phyloP scores from a whole-genome alignment of 2,113 vertebrate species.

The Elgaria multicarinata region DNA sequence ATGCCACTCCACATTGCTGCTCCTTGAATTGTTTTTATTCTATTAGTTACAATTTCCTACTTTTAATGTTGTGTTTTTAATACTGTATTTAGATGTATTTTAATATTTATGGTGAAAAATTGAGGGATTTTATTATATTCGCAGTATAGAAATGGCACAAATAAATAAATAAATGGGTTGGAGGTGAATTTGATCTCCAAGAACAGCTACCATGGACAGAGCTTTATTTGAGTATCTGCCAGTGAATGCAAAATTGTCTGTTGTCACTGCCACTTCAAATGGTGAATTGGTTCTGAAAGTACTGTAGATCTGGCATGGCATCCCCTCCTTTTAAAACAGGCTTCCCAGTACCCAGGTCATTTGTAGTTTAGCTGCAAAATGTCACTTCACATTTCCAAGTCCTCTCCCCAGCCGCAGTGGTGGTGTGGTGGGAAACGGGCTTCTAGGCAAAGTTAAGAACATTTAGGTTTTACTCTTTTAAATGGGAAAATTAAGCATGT shows the following conservation, averaged over 20 bases:
- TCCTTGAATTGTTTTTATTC: too few species aligned
- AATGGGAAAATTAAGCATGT: neutral
- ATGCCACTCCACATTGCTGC: too few species aligned
- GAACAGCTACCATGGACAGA: neutral
- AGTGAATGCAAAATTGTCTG: neutral
- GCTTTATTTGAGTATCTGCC: neutral
- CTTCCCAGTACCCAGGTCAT: neutral
- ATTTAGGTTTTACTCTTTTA: neutral
- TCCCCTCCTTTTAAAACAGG: neutral
- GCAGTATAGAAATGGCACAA: too few species aligned
- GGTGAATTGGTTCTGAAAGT: slow-evolving; percentile 7
- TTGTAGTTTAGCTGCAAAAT: slow-evolving; percentile 12
- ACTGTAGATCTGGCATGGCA: neutral
- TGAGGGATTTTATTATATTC: too few species aligned
- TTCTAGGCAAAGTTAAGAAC: neutral
- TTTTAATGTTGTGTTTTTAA: too few species aligned
- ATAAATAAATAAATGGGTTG: too few species aligned
- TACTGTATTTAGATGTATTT: too few species aligned
- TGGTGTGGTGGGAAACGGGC: too few species aligned
- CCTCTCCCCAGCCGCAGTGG: too few species aligned
- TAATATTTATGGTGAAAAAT: too few species aligned
- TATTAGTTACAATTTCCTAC: too few species aligned
- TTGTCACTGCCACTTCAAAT: too few species aligned
- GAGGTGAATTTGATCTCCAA: neutral
- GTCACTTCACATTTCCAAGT: slow-evolving; percentile 45